Evolutionary conservation across 2,888 invertebrate genomes (phyloP), one percentile per base, ranked within the genome.

Genomic region (Nesidiocoris tenuis): DNA sequence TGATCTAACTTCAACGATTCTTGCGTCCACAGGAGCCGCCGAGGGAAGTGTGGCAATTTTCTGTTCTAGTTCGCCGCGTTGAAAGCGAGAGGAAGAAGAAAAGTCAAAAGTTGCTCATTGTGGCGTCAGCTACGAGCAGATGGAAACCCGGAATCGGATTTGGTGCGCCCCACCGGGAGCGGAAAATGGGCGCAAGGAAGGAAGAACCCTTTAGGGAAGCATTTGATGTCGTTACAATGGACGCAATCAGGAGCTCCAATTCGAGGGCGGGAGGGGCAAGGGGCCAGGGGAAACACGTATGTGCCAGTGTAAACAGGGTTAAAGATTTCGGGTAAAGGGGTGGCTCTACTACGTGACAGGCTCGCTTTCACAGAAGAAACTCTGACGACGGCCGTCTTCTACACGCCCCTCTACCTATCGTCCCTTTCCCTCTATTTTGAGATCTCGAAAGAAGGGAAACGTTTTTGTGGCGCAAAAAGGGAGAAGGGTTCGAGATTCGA

Each of bases 141-240:
- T 12, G 5, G 3, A 39, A 3, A 39, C 5, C 39, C 12, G 39
- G 39, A 39, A 39, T 39, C 39, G 39, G 39, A 39, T 39, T 39
- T 39, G 39, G 39, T 7, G 12, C 39, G 39, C 39, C 12, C 39
- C 12, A 3, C 55, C 39, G 39, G 18, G 21, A 66, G 66, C 24
- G 17, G 19, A 1, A 55, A 23, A 66, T 12, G 17, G 17, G 55
- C 17, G 12, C 16, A 67, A 19, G 18, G 22, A 19, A 19, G 55
- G 56, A 16, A n/a, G 18, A 39, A 12, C 21, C 54, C 12, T 1
- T 12, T n/a, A n/a, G n/a, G 67, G 21, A 22, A 67, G 22, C 67
- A 56, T 67, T 67, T 67, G 67, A 67, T 67, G 67, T 55, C 56
- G 67, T 67, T 67, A 67, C 67, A 67, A 67, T 67, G 67, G 67